phyloP scores from a whole-genome alignment of 2,797 vertebrate genomes.

The Potorous gilbertii region DNA sequence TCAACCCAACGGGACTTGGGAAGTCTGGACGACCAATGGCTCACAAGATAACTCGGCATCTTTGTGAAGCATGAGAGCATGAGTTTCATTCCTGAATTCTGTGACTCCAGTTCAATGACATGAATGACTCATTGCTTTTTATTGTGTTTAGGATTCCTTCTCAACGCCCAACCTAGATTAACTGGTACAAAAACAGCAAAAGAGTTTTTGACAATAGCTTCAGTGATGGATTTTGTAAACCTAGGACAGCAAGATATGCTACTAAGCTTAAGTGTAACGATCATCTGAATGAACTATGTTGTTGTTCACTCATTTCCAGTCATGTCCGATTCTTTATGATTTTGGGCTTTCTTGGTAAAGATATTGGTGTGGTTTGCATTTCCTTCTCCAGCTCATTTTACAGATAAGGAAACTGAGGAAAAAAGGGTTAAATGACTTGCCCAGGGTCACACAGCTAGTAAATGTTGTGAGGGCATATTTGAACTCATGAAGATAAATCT shows the following conservation, averaged over 20 bases:
- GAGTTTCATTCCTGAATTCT: background rate
- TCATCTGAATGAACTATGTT: background rate
- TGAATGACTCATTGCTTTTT: background rate
- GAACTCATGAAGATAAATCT: background rate
- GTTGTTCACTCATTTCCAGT: background rate
- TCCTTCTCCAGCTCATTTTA: background rate
- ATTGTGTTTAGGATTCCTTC: slow-evolving; percentile 42
- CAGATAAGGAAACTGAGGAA: background rate
- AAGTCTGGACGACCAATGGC: background rate
- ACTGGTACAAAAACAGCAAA: background rate
- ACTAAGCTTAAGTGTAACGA: background rate
- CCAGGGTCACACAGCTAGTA: background rate
- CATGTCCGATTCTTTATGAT: background rate
- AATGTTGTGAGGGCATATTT: background rate
- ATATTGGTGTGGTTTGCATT: background rate
- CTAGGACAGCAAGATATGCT: background rate
- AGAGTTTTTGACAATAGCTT: background rate
- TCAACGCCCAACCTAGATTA: slow-evolving; percentile 13
- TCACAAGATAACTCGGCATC: background rate
- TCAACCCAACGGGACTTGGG: background rate
- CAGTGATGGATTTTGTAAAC: background rate
- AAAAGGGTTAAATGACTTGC: background rate
- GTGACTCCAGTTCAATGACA: background rate
- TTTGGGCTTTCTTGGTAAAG: background rate
- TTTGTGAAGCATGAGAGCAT: background rate